Percentiles rank a stretch among this genome's conserved stretches.
phyloP scores from a whole-genome alignment of 2,113 vertebrate species.

The Chrysochloris asiatica region DNA sequence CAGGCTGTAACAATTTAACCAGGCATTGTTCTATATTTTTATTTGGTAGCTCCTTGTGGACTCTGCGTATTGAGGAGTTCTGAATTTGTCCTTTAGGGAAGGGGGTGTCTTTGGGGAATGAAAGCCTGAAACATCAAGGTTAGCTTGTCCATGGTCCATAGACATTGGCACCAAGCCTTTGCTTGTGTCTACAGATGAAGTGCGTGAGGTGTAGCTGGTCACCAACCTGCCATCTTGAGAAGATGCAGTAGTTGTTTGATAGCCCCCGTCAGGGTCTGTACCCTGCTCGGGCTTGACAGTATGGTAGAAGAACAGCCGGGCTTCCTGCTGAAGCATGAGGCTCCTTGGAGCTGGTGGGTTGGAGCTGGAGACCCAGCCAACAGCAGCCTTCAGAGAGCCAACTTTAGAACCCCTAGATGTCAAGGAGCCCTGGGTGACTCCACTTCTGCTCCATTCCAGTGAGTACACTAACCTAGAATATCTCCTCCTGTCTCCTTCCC shows the following conservation, averaged over 20 bases:
- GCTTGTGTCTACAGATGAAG: not conserved
- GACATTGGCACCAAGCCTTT: not conserved
- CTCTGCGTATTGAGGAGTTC: too few relatives aligned
- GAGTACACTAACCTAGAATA: not conserved
- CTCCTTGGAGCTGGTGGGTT: not conserved
- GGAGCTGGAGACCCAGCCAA: not conserved
- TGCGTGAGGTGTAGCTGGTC: not conserved
- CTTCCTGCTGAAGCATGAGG: too few relatives aligned
- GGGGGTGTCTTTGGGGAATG: too few relatives aligned
- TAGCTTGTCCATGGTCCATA: not conserved
- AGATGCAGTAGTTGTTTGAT: not conserved
- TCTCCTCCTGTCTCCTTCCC: too few relatives aligned
- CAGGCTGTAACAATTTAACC: not conserved
- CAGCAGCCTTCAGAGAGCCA: not conserved
- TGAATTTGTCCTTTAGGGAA: not conserved
- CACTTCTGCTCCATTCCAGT: not conserved
- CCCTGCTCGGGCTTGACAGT: not conserved
- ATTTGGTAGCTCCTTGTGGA: not conserved
- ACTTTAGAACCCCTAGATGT: not conserved
- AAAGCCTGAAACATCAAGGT: not conserved
- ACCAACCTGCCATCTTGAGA: not conserved
- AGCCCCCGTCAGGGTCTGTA: not conserved
- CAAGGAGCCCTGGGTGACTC: too few relatives aligned
- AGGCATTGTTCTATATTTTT: not conserved
- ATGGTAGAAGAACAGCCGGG: not conserved